phyloP scores from a whole-genome alignment of 2,888 invertebrate species.

The Yponomeuta malinellus region DNA sequence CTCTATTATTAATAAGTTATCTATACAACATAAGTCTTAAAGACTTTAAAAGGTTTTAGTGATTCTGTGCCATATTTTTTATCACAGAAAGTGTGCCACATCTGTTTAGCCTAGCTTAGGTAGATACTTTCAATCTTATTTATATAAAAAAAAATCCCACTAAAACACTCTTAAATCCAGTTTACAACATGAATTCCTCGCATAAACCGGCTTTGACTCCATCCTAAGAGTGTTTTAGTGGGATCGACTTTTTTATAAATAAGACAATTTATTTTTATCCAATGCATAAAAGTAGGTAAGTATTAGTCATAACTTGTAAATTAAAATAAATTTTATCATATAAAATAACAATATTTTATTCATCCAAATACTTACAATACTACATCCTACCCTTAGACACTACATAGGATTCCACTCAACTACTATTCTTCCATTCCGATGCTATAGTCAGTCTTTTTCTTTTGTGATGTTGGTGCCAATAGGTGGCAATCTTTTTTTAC shows the following conservation, averaged over 20 bases:
- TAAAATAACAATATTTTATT: background rate
- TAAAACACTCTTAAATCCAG: too few species aligned
- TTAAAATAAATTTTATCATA: slow-evolving; percentile 3
- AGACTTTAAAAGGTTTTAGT: background rate
- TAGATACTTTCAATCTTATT: background rate
- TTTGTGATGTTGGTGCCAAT: too few species aligned
- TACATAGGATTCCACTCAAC: too few species aligned
- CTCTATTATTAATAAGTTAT: background rate
- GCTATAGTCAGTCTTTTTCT: too few species aligned
- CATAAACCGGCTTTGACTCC: too few species aligned
- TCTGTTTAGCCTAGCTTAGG: background rate
- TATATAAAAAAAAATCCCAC: too few species aligned
- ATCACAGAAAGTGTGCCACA: background rate
- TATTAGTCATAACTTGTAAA: background rate
- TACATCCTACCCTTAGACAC: too few species aligned
- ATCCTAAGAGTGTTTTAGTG: too few species aligned
- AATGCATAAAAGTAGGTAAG: background rate
- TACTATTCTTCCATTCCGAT: too few species aligned
- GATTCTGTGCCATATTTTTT: slow-evolving; percentile 9
- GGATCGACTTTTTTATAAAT: too few species aligned
- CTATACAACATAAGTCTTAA: background rate
- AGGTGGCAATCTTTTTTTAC: too few species aligned
- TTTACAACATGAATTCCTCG: too few species aligned
- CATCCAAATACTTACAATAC: background rate
- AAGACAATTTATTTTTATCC: background rate